phyloP scores from a whole-genome alignment of 1,140 invertebrate genomes.

The Aphidius gifuensis region DNA sequence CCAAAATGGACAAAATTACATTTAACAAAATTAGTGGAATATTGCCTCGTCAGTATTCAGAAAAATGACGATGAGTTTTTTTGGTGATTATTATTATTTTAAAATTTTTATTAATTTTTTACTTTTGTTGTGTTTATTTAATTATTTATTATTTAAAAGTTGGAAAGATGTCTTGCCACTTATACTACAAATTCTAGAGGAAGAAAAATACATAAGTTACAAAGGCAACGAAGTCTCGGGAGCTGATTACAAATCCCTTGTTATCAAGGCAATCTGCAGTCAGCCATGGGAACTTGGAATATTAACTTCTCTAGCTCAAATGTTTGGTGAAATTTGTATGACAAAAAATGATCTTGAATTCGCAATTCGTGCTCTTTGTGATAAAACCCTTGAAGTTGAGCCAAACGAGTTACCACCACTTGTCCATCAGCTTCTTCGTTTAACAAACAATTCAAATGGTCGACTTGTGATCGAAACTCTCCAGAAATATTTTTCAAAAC shows the following conservation, averaged over 20 bases:
- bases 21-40: conserved; percentile 43
- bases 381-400: conserved; percentile 37
- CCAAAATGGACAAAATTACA: conserved; percentile 34
- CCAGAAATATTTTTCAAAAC: conserved; percentile 46
- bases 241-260: conserved; percentile 49
- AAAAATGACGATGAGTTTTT: conserved; percentile 38
- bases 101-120: conserved; percentile 21
- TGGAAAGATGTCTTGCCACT: conserved; percentile 56
- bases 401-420: conserved; percentile 54
- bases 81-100: conserved; percentile 31
- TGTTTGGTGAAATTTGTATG: conserved; percentile 53
- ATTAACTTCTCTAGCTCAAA: conserved; percentile 49
- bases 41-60: conserved; percentile 40
- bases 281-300: conserved; percentile 43
- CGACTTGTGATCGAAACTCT: conserved; percentile 46
- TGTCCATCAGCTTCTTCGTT: conserved; percentile 50
- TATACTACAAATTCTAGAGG: conserved; percentile 48
- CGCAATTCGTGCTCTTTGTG: conserved; percentile 48
- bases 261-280: conserved; percentile 49
- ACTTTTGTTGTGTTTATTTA: conserved; percentile 19
- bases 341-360: conserved; percentile 43
- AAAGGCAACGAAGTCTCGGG: conserved; percentile 48
- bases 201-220: conserved; percentile 47
- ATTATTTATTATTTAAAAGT: conserved; percentile 16
- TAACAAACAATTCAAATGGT: conserved; percentile 43